These are phyloP conservation scores for Nasonia giraulti DNA, from an alignment of 1,140 invertebrate species.

Conservation along the genomic window DNA sequence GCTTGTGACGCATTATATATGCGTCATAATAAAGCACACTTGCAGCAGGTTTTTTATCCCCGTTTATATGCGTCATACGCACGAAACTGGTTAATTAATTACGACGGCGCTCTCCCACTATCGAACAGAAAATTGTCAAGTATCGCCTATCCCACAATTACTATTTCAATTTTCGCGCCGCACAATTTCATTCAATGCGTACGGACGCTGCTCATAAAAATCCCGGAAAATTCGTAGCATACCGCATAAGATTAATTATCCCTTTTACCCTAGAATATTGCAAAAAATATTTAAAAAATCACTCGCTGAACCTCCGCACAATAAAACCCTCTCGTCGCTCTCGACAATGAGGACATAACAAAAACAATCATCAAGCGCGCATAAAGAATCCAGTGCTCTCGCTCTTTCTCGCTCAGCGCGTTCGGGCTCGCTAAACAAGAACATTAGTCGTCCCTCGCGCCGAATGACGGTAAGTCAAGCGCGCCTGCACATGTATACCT, in stretches of 20 bases:
- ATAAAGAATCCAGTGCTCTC: conserved; percentile 22
- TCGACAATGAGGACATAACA: not conserved
- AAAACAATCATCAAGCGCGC: conserved; percentile 24
- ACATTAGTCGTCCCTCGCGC: conserved; percentile 24
- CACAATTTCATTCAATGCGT: not conserved
- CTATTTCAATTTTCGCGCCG: not conserved
- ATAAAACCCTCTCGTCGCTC: not conserved
- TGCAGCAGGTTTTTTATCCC: not conserved
- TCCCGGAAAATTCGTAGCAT: not conserved
- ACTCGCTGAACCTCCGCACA: not conserved
- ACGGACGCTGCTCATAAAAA: not conserved
- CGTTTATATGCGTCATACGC: conserved; percentile 27
- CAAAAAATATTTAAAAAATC: not conserved
- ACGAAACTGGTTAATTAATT: conserved; percentile 46
- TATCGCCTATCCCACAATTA: not conserved
- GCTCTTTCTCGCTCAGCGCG: not conserved
- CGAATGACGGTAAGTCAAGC: conserved; percentile 19
- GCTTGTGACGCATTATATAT: conserved; percentile 39
- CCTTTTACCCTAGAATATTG: not conserved
- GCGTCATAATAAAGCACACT: conserved; percentile 30
- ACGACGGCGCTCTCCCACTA: not conserved
- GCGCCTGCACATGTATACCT: not conserved
- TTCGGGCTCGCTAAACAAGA: conserved; percentile 6
- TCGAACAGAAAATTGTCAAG: not conserved
- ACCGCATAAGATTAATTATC: not conserved